A percentile compares a stretch with the other conserved stretches of the same genome.
Evolutionary conservation across 2,113 vertebrate species (phyloP).

Genomic region (Heterochromis multidens): DNA sequence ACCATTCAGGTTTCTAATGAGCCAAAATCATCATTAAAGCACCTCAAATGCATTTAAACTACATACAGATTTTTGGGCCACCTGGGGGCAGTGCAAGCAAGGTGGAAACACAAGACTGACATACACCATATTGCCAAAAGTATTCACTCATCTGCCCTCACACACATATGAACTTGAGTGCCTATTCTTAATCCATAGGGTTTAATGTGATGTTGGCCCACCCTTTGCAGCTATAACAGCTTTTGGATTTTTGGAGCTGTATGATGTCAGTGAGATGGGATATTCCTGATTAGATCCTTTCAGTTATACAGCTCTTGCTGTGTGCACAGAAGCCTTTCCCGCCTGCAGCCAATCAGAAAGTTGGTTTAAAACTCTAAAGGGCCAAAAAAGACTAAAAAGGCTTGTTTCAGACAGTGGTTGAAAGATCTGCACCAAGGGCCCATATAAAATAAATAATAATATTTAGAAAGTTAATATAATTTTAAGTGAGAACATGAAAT

Average conservation of each 20-base stretch:
- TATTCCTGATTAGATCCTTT: background rate
- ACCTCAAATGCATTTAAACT: too few species aligned
- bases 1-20: too few species aligned
- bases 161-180: too few species aligned
- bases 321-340: background rate
- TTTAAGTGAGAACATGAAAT: background rate
- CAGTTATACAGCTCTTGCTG: background rate
- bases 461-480: background rate
- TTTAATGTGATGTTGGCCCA: too few species aligned
- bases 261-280: background rate
- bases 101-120: background rate
- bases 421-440: background rate
- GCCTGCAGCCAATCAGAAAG: background rate
- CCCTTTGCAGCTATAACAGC: too few species aligned
- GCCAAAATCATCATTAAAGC: too few species aligned
- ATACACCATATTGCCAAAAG: too few species aligned
- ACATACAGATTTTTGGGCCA: too few species aligned
- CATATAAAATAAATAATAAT: background rate
- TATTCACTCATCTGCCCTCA: too few species aligned
- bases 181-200: too few species aligned
- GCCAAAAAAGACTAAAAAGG: background rate
- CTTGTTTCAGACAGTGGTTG: background rate
- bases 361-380: background rate
- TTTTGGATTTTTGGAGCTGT: background rate
- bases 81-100: background rate